Base-by-base conservation (phyloP, 2,797 vertebrate genomes). In the Esox masquinongy region DNA sequence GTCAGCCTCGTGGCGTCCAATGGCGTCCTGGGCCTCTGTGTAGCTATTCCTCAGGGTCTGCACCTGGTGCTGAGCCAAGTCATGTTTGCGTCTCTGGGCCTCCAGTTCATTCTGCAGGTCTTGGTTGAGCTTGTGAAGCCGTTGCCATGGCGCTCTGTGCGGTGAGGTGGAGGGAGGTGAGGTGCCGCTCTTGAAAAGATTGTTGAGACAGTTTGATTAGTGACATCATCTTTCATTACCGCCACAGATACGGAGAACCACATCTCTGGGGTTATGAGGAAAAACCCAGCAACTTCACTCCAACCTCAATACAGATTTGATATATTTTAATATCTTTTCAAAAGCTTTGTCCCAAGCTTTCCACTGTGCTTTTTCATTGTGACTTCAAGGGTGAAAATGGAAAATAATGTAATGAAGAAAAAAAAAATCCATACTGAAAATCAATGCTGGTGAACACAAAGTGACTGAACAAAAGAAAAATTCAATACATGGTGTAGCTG, bases 151-250 rank as follows among this genome's bases (percentile, higher is more conserved):
- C 77, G 92, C 93, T 88, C 93, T 94, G 76, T 85, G 87, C 26
- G 95, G 93, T 72, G 96, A 95, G 73, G 95, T 87, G 86, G 95
- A 82, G 84, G 95, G 90, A 91, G 72, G 31, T 5, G 92, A 69
- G 83, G 95, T 93, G 89, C 96, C 92, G 91, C 92, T 97, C 97
- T 99, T 99, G 95, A 97, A 99, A 92, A 99, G 95, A 99, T 96
- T 89, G 94, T 96, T 94, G 94, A 96, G 90, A 99, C 90, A 97
- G 82, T 86, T 90, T 92, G 85, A 92, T 99, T 98, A 97, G 95
- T 96, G 93, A 95, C 90, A 95, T 90, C 91, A 92, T 90, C 61
- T 88, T 92, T 93, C 87, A 80, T 77, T 83, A 74, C 72, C 75
- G 72, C 75, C 75, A 73, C 86, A 92, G 84, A 86, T 89, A 93